Percentiles rank a stretch among this genome's conserved stretches.
Conservation (phyloP, 2,888 invertebrate genomes). For the Scrobipalpa atriplicella region DNA sequence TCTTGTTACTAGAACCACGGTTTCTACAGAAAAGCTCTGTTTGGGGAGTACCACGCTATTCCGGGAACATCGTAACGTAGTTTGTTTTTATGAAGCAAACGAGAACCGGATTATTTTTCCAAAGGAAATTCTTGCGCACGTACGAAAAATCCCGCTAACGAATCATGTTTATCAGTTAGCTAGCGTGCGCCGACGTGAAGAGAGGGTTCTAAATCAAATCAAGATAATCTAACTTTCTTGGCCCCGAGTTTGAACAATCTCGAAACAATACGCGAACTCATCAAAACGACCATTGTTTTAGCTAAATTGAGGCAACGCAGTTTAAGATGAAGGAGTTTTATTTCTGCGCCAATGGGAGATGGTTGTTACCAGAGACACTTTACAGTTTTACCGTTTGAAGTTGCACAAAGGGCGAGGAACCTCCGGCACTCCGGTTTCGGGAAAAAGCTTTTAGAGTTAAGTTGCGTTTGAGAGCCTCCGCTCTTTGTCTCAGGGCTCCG, state of each 20-base stretch:
- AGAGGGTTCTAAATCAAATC: conserved; percentile 31
- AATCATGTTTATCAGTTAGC: conserved; percentile 21
- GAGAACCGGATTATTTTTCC: neutral
- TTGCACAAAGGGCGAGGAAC: conserved; percentile 52
- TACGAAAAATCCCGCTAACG: conserved; percentile 12
- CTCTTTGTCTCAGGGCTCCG: conserved; percentile 56
- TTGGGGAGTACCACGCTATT: conserved; percentile 32
- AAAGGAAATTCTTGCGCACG: conserved; percentile 17
- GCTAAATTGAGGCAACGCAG: conserved; percentile 59
- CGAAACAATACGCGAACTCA: conserved; percentile 52
- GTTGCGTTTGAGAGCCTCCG: conserved; percentile 46
- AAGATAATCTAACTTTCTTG: conserved; percentile 43
- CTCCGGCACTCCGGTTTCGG: conserved; percentile 40
- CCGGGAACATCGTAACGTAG: conserved; percentile 30
- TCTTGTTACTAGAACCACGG: conserved; percentile 48
- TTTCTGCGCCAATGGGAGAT: conserved; percentile 57
- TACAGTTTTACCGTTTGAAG: conserved; percentile 58
- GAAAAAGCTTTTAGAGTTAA: conserved; percentile 61
- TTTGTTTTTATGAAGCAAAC: conserved; percentile 15
- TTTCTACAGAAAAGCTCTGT: conserved; percentile 47
- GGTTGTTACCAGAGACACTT: conserved; percentile 56
- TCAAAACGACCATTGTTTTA: conserved; percentile 58
- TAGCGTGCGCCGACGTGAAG: conserved; percentile 14
- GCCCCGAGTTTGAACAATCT: conserved; percentile 47
- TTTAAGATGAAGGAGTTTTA: conserved; percentile 62